Conservation (phyloP, 53 echinoderm and acorn worm genomes). For the Crossaster papposus region DNA sequence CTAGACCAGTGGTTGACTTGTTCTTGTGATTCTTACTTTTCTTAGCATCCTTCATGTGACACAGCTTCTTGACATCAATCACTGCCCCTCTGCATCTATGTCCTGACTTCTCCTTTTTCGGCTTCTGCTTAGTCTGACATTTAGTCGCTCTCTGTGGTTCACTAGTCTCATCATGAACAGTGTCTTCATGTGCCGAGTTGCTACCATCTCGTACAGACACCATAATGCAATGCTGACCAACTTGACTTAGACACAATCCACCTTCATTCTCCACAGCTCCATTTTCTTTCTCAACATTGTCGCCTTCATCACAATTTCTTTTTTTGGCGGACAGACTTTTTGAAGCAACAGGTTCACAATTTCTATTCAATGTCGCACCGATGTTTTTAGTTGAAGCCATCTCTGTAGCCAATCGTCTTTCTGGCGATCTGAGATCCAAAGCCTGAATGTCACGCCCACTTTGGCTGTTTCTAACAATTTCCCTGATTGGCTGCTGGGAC, state of each 20-base stretch:
- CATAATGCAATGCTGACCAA: conserved; percentile 67
- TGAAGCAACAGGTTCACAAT: neutral
- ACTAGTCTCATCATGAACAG: neutral
- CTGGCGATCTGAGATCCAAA: conserved; percentile 35
- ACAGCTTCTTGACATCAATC: conserved; percentile 26
- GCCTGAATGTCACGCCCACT: conserved; percentile 3
- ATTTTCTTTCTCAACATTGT: neutral
- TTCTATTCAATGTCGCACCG: neutral
- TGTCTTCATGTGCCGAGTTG: neutral
- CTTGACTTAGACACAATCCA: conserved; percentile 57
- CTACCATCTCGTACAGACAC: conserved; percentile 49
- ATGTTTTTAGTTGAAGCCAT: neutral
- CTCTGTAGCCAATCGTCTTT: neutral
- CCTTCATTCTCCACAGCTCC: neutral
- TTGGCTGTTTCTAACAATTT: neutral
- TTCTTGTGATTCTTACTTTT: neutral
- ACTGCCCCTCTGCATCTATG: conserved; percentile 30
- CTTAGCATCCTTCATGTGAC: conserved; percentile 22
- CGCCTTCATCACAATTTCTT: neutral
- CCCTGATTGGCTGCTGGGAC: neutral
- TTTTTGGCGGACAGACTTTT: neutral
- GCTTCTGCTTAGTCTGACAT: conserved; percentile 10
- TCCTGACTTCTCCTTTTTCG: conserved; percentile 23
- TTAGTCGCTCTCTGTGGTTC: neutral
- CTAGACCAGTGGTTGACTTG: neutral